These are phyloP conservation scores for Microhierax caerulescens DNA, from an alignment of 2,797 vertebrate genomes.

Conservation along the genomic window DNA sequence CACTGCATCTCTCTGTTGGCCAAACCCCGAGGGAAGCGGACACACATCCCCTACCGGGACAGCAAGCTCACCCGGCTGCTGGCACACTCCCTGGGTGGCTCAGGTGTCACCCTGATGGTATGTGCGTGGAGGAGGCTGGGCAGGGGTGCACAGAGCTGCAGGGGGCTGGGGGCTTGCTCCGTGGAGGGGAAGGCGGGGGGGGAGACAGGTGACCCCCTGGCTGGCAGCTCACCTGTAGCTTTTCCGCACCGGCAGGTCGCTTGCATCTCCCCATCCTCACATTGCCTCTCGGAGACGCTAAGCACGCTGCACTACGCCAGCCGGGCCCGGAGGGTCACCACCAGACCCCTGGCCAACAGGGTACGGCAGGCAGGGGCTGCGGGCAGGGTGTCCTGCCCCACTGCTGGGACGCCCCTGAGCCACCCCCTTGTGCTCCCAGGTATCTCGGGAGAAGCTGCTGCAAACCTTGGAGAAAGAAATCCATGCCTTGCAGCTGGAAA, in stretches of 20 bases:
- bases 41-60: slow-evolving; percentile 78
- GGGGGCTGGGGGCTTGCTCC: accelerated
- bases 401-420: not conserved
- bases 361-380: not conserved
- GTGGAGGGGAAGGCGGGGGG: not conserved
- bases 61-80: slow-evolving; percentile 81
- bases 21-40: slow-evolving; percentile 67
- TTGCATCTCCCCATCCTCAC: slow-evolving; percentile 73
- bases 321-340: slow-evolving; percentile 72
- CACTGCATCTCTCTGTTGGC: slow-evolving; percentile 79
- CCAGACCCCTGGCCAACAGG: slow-evolving; percentile 65
- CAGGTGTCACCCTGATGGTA: slow-evolving; percentile 78
- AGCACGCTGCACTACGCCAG: slow-evolving; percentile 77
- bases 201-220: accelerated
- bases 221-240: not conserved
- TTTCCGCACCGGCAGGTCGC: slow-evolving; percentile 51
- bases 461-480: slow-evolving; percentile 65
- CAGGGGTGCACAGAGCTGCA: accelerated
- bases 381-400: not conserved
- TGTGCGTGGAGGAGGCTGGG: not conserved
- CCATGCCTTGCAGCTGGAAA: slow-evolving; percentile 66
- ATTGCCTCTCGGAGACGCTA: slow-evolving; percentile 76
- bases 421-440: not conserved
- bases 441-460: slow-evolving; percentile 47
- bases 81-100: slow-evolving; percentile 74